Evolutionary conservation across 35 echinoderm and acorn worm genomes (phyloP).

Genomic region (Holothuria glaberrima): DNA sequence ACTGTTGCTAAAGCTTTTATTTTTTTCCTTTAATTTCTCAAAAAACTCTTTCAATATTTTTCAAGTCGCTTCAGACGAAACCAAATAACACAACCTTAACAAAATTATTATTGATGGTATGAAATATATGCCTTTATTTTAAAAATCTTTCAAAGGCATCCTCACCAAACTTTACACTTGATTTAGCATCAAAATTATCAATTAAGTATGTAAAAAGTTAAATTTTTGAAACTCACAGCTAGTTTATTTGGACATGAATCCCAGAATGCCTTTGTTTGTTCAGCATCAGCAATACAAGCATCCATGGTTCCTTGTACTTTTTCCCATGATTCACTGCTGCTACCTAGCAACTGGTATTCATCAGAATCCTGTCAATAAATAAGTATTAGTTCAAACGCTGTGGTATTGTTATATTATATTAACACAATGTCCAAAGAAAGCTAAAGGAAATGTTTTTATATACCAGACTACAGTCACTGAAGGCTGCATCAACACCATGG

Average conservation of each 20-base stretch:
- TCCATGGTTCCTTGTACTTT: slow-evolving; percentile 71
- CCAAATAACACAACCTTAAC: not conserved
- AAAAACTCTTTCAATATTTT: not conserved
- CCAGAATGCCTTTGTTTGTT: slow-evolving; percentile 94
- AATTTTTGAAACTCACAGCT: slow-evolving; percentile 64
- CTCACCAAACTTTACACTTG: not conserved
- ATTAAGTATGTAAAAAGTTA: not conserved
- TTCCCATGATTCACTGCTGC: slow-evolving; percentile 85
- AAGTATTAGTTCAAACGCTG: not conserved
- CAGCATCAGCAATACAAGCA: slow-evolving; percentile 76
- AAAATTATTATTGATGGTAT: not conserved
- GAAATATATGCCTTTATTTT: not conserved
- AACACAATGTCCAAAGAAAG: too few species aligned
- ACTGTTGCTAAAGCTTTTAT: too few species aligned
- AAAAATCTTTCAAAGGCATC: not conserved
- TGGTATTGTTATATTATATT: not conserved
- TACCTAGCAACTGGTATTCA: slow-evolving; percentile 68
- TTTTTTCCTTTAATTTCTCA: too few species aligned
- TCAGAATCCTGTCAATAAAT: slow-evolving; percentile 67
- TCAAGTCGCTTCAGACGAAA: not conserved
- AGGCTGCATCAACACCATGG: too few species aligned
- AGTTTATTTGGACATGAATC: slow-evolving; percentile 92
- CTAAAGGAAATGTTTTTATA: too few species aligned
- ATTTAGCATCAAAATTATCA: not conserved
- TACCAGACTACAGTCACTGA: too few species aligned